These are phyloP conservation scores for Labeo catla DNA, from an alignment of 2,113 vertebrate genomes.

Conservation along the genomic window DNA sequence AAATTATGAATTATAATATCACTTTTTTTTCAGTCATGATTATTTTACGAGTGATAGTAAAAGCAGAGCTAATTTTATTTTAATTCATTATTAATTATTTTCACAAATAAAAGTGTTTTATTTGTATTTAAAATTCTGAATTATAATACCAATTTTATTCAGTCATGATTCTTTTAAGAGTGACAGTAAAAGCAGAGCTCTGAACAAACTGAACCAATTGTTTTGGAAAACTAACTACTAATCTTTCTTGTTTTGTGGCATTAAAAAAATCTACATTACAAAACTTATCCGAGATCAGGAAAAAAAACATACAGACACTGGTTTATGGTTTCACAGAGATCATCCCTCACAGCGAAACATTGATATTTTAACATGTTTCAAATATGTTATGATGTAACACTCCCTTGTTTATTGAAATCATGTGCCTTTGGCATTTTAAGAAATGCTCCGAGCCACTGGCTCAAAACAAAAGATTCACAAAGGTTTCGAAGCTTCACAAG, in stretches of 20 bases:
- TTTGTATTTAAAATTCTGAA: too few species aligned
- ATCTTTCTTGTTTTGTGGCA: background rate
- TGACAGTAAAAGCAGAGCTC: background rate
- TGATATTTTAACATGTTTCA: background rate
- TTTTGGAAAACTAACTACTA: too few species aligned
- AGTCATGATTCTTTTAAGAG: background rate
- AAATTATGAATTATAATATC: too few species aligned
- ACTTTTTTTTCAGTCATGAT: too few species aligned
- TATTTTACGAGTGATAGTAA: too few species aligned
- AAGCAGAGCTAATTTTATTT: too few species aligned
- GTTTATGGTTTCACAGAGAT: background rate
- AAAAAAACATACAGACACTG: background rate
- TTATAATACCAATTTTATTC: background rate
- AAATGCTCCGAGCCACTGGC: background rate
- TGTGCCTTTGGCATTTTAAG: background rate
- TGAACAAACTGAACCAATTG: too few species aligned
- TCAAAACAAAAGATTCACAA: background rate
- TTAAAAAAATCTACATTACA: background rate
- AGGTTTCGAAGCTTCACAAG: background rate
- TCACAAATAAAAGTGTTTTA: too few species aligned
- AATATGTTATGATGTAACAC: conserved; percentile 4
- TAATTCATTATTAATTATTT: too few species aligned
- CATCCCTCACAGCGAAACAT: background rate
- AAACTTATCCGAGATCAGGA: background rate
- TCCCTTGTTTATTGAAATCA: background rate